Conservation (phyloP, 2,797 vertebrate genomes). For the Semaprochilodus insignis region DNA sequence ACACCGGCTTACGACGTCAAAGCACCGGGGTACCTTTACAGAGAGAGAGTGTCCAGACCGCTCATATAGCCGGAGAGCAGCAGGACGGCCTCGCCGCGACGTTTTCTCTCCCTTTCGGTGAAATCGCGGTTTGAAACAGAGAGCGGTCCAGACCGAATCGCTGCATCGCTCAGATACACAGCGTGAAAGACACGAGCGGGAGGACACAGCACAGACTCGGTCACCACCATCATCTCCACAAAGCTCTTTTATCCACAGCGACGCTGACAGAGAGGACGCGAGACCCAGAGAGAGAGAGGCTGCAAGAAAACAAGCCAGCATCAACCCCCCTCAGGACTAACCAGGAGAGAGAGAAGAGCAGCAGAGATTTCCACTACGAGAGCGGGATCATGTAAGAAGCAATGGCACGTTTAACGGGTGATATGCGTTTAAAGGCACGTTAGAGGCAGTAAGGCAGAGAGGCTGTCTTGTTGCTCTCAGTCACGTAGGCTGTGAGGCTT, state of each 20-base stretch:
- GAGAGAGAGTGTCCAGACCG: conserved; percentile 51
- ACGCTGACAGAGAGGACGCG: not conserved
- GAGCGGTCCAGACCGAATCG: not conserved
- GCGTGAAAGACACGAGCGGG: not conserved
- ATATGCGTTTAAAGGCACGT: not conserved
- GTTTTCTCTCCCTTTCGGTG: no score
- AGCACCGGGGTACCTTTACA: conserved; percentile 56
- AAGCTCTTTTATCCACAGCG: conserved; percentile 4
- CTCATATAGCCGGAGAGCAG: conserved; percentile 23
- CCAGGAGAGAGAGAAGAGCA: conserved; percentile 5
- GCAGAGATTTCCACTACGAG: not conserved
- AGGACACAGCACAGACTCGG: not conserved
- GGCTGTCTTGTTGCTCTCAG: conserved; percentile 32
- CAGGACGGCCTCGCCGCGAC: not conserved
- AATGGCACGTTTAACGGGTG: not conserved
- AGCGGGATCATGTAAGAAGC: conserved; percentile 9
- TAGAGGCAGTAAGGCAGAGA: not conserved
- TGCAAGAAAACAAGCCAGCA: conserved; percentile 64
- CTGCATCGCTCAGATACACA: not conserved
- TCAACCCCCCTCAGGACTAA: conserved; percentile 43
- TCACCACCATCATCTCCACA: conserved; percentile 10
- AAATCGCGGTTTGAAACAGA: not conserved
- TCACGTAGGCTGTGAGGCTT: conserved; percentile 43
- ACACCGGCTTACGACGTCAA: conserved; percentile 87
- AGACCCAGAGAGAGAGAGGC: conserved; percentile 24